Base-by-base conservation (phyloP, 92 coral and sea anemone genomes). In the Epizoanthus fatuus region DNA sequence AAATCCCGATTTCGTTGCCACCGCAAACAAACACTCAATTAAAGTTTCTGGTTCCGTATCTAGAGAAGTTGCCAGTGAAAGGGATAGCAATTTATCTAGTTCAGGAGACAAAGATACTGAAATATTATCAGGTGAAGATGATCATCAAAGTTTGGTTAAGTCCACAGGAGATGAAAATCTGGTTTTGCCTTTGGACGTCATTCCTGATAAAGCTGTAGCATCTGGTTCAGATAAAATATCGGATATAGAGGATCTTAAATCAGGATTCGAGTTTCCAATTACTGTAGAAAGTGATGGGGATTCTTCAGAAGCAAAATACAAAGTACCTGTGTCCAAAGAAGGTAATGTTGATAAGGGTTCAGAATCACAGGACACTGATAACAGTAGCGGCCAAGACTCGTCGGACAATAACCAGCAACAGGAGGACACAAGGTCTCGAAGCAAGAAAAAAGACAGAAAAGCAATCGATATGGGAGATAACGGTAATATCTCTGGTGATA, bases 221-320 rank as follows among this genome's bases (percentile, higher is more conserved):
- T 49, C 53, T 14, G 72, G 16, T 66, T 66, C 49, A 13, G 72
- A 42, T 12, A 66, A 22, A 11, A 60, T 49, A 49, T 49, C 53
- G 14, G 53, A 16, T 60, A 69, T 39, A 32, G 45, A 35, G 47
- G 72, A 66, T 32, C 29, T 15, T 5, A 54, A 40, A 77, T 62
- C 69, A 11, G 82, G 53, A 17, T 77, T 77, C 22, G 82, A 77
- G 71, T 77, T 77, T 77, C 82, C 82, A 42, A 32, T 25, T 40
- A 7, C 16, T 14, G 40, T 2, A 58, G 81, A 76, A 42, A 38
- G 68, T 32, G 69, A 0, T 19, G 20, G 1, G 15, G 32, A 19
- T 7, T 42, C 42, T 54, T 59, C 81, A 4, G 65, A 77, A 44
- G 12, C 82, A 77, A 10, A 15, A 44, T 20, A 19, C 10, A 22